Conservation (phyloP, 2,888 invertebrate species). For the Exocentrus adspersus region DNA sequence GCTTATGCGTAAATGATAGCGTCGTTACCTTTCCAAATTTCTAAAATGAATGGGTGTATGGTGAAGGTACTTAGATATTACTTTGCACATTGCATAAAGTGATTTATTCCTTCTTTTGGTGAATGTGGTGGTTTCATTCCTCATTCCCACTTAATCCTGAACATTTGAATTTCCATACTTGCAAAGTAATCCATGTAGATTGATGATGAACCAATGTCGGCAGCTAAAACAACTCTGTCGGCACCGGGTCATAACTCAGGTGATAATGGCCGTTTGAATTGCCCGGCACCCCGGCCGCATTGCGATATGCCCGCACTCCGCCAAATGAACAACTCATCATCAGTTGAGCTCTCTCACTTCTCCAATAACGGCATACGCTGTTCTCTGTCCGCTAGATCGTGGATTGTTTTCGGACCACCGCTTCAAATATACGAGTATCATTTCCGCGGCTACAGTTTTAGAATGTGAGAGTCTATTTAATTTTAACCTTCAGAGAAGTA, state of each 20-base stretch:
- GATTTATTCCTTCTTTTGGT: background rate
- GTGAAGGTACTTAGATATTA: too few species aligned
- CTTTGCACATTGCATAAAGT: background rate
- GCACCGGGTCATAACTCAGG: slow-evolving; percentile 63
- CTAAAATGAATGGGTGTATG: too few species aligned
- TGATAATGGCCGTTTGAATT: slow-evolving; percentile 64
- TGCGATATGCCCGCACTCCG: slow-evolving; percentile 62
- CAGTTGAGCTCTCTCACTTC: slow-evolving; percentile 53
- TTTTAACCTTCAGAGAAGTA: slow-evolving; percentile 41
- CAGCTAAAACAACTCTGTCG: slow-evolving; percentile 63
- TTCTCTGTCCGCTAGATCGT: slow-evolving; percentile 53
- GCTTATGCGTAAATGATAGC: too few species aligned
- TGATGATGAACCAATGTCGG: slow-evolving; percentile 59
- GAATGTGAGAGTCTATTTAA: slow-evolving; percentile 53
- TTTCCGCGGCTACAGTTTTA: slow-evolving; percentile 54
- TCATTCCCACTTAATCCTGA: slow-evolving; percentile 9
- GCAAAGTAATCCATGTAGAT: slow-evolving; percentile 58
- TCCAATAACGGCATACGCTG: slow-evolving; percentile 39
- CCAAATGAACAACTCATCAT: slow-evolving; percentile 63
- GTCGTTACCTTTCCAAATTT: too few species aligned
- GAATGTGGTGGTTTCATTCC: slow-evolving; percentile 9
- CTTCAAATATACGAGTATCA: slow-evolving; percentile 57
- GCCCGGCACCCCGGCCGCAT: slow-evolving; percentile 60
- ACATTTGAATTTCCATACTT: slow-evolving; percentile 36
- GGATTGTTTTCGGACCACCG: slow-evolving; percentile 61